Conservation (phyloP, 1,140 invertebrate species). For the Drosophila subpulchrella region DNA sequence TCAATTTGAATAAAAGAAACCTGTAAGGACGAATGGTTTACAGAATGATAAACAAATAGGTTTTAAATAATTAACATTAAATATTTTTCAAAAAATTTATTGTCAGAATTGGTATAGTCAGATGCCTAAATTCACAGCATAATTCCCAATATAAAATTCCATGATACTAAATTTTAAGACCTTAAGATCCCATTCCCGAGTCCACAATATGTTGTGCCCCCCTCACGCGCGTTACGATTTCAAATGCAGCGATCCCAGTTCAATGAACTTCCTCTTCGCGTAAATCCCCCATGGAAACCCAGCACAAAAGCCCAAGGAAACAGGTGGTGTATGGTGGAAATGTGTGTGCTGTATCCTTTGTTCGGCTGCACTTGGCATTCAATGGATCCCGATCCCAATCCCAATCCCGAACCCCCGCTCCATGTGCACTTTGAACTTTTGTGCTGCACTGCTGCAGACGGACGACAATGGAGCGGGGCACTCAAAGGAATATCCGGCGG, state of each 20-base stretch:
- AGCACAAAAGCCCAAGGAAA: slow-evolving; percentile 76
- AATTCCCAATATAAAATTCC: too few species aligned
- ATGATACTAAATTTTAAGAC: too few species aligned
- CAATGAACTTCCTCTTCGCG: slow-evolving; percentile 71
- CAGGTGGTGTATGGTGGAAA: slow-evolving; percentile 54
- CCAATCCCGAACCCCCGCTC: background rate
- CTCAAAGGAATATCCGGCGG: slow-evolving; percentile 79
- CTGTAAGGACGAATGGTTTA: too few species aligned
- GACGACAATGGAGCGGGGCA: slow-evolving; percentile 51
- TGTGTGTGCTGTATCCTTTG: slow-evolving; percentile 57
- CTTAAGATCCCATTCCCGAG: background rate
- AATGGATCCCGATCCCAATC: slow-evolving; percentile 31
- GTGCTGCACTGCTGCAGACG: slow-evolving; percentile 64
- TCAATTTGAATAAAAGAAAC: background rate
- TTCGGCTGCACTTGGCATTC: slow-evolving; percentile 63
- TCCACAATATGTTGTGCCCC: too few species aligned
- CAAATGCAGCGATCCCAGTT: slow-evolving; percentile 52
- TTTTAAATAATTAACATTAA: too few species aligned
- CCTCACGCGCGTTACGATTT: slow-evolving; percentile 35
- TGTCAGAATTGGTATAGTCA: too few species aligned
- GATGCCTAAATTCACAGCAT: too few species aligned
- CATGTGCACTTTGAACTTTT: slow-evolving; percentile 75
- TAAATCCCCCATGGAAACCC: slow-evolving; percentile 24
- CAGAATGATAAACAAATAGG: too few species aligned
- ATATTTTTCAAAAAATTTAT: too few species aligned